Percentiles rank a stretch among this genome's conserved stretches.
phyloP scores from a whole-genome alignment of 2,888 invertebrate species.

The Papilio elwesi region DNA sequence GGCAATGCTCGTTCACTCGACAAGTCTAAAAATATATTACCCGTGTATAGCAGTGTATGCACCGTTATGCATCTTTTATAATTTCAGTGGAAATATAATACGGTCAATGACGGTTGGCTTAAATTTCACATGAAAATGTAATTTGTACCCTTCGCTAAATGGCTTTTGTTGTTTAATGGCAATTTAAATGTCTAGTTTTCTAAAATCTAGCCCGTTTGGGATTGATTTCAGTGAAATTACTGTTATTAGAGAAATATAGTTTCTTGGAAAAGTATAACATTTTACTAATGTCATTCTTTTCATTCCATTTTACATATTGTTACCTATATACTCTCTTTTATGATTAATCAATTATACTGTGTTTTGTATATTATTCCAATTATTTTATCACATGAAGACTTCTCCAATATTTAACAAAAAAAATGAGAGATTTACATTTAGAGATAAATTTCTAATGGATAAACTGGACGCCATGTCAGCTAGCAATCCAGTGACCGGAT shows the following conservation, averaged over 20 bases:
- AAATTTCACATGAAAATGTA: conserved; percentile 10
- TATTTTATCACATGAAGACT: neutral
- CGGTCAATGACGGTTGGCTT: neutral
- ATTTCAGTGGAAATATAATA: neutral
- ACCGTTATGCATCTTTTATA: neutral
- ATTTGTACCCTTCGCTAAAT: conserved; percentile 3
- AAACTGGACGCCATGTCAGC: conserved; percentile 12
- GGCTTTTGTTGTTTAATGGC: neutral
- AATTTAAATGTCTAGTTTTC: neutral
- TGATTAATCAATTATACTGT: no score
- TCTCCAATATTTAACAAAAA: no score
- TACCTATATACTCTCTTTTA: no score
- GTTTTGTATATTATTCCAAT: no score
- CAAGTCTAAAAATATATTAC: conserved; percentile 9
- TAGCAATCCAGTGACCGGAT: conserved; percentile 53
- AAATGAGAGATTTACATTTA: neutral
- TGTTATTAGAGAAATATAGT: neutral
- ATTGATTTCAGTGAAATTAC: neutral
- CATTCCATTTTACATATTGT: no score
- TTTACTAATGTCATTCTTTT: neutral
- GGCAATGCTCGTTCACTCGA: conserved; percentile 11
- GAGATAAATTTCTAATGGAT: neutral
- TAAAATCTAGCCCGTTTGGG: neutral
- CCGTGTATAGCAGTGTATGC: neutral
- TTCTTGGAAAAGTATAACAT: neutral